Percentiles rank a stretch among this genome's conserved stretches.
These are phyloP conservation scores for Homalodisca vitripennis DNA, from an alignment of 1,140 invertebrate species.

Conservation along the genomic window DNA sequence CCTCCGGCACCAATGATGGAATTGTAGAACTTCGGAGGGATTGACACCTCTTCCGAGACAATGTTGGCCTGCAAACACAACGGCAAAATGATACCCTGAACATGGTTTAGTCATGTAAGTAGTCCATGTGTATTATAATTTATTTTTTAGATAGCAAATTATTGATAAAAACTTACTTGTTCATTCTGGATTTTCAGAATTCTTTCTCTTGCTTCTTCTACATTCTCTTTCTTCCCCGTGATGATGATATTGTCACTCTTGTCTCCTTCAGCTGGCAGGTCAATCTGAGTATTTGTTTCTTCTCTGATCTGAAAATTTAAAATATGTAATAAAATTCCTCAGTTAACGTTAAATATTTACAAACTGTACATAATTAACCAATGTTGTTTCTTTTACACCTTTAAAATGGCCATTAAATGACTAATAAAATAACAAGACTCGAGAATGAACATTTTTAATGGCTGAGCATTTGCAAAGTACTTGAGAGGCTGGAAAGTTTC, in stretches of 20 bases:
- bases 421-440: no score
- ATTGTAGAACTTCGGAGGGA: conserved; percentile 92
- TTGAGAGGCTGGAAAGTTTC: no score
- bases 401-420: no score
- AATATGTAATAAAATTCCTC: no score
- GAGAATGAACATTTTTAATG: no score
- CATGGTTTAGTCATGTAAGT: no score
- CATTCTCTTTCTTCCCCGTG: conserved; percentile 53
- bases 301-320: conserved; percentile 86
- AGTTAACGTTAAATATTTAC: no score
- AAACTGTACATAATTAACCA: no score
- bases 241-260: conserved; percentile 91
- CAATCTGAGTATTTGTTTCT: conserved; percentile 94
- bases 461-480: no score
- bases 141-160: no score
- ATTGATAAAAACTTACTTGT: conserved; percentile 64
- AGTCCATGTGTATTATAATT: no score
- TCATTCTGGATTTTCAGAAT: conserved; percentile 93
- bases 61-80: conserved; percentile 63
- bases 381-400: no score
- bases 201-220: conserved; percentile 53
- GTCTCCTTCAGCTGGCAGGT: conserved; percentile 81
- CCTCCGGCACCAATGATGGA: conserved; percentile 90
- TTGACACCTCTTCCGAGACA: conserved; percentile 80
- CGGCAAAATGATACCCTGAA: not conserved